Evolutionary conservation across 2,888 invertebrate genomes (phyloP), one percentile per base, ranked within the genome.

Genomic region (Dolichopus griseipennis): DNA sequence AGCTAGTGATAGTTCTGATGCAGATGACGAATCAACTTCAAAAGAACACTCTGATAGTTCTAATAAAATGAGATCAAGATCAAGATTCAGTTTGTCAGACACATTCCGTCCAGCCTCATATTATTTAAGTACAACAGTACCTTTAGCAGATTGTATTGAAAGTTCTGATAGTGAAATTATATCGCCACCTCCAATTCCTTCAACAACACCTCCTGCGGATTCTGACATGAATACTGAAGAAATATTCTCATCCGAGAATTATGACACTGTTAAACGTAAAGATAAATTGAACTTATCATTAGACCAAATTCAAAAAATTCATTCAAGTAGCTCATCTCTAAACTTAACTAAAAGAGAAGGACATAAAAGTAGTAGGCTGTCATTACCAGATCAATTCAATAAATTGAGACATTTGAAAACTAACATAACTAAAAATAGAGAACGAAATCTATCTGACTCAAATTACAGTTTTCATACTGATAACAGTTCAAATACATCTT

Each of bases 21-120:
- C 90, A 2, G 93, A 93, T 74, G 92, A 93, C 76, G 93, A 93
- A 80, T 88, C 88, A 0, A 52, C 52, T 18, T 88, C 89, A 3
- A 92, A 91, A 80, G 90, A 93, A 73, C 81, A 88, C 66, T 33
- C 33, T 64, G 62, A 61, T 15, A 87, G 89, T 73, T 85, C 85
- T 0, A 83, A 87, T 63, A 86, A 87, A 70, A 83, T 87, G 61
- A 87, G 90, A 2, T 84, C 89, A 64, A 89, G 91, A 74, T 86
- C 87, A 0, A 84, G 93, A 73, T 92, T 93, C 77, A 93, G 93
- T 79, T 84, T 93, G 68, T 93, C 93, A 1, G 93, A 94, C 77
- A 93, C 90, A 1, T 94, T 93, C 77, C 84, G 93, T 67, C 93
- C 93, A 0, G 93, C 93, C 0, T 93, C 93, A 0, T 94, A 93